These are phyloP conservation scores for Scaptomyza montana DNA, from an alignment of 1,140 invertebrate species.

Conservation along the genomic window DNA sequence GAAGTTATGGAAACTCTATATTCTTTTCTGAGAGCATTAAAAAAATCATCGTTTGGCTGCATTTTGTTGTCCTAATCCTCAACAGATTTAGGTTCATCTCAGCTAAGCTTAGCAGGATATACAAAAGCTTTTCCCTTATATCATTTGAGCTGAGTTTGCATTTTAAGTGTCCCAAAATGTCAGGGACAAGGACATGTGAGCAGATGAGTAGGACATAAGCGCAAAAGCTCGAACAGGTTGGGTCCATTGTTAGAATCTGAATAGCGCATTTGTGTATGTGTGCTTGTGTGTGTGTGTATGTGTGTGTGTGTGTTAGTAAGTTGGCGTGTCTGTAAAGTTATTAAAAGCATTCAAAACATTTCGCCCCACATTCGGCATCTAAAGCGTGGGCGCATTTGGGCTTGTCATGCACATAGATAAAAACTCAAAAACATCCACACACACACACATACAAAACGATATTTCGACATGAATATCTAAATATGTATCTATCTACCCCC, in stretches of 20 bases:
- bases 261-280: not conserved
- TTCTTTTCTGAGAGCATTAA: not conserved
- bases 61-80: constrained; percentile 46
- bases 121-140: constrained; percentile 9
- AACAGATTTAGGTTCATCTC: constrained; percentile 31
- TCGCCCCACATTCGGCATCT: constrained; percentile 44
- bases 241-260: constrained; percentile 3
- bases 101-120: constrained; percentile 8
- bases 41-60: constrained; percentile 12
- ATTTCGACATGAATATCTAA: constrained; percentile 46
- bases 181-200: constrained; percentile 20
- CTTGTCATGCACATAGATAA: constrained; percentile 73
- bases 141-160: constrained; percentile 47
- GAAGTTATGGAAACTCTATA: too few species aligned
- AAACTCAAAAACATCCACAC: constrained; percentile 38
- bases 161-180: constrained; percentile 33
- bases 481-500: not conserved
- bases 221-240: constrained; percentile 6
- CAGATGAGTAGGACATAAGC: not conserved
- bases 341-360: constrained; percentile 76
- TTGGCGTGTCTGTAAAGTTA: constrained; percentile 71
- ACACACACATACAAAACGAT: constrained; percentile 28
- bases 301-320: constrained; percentile 1
- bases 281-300: constrained; percentile 4
- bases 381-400: constrained; percentile 16